Evolutionary conservation across 2,888 invertebrate genomes (phyloP), one percentile per base, ranked within the genome.

Genomic region (Physocephala rufipes): DNA sequence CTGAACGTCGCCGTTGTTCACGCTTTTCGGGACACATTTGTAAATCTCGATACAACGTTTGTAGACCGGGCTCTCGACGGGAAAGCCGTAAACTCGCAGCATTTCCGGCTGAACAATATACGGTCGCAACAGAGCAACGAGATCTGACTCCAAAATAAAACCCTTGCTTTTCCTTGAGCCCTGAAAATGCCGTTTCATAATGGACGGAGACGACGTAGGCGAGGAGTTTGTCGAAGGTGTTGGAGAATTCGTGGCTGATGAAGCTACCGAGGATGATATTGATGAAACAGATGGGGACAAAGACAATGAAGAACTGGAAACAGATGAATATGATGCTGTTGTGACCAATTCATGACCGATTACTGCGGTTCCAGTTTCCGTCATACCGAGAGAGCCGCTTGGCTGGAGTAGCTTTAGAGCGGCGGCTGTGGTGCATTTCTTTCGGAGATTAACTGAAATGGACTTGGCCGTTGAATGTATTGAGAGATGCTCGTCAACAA

Each of bases 41-140:
- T 90, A 90, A 69, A 92, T 89, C 76, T 91, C 88, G 7, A 90
- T 91, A 78, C 89, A 88, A 51, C 89, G 90, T 2, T 90, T 90
- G 75, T 89, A 87, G 13, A 88, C 83, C 64, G 88, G 88, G 74
- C 90, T 89, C 78, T 91, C 90, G 9, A 92, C 87, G 0, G 95
- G 94, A 80, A 91, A 94, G 1, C 94, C 94, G 75, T 91, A 87
- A 15, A 89, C 88, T 76, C 90, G 87, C 84, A 93, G 87, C 73
- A 91, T 88, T 76, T 90, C 89, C 9, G 87, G 87, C 28, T 89
- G 88, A 64, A 94, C 87, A 24, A 91, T 81, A 84, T 92, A 91
- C 70, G 88, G 88, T 1, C 88, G 88, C 63, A 94, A 85, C 58
- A 89, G 87, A 64, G 87, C 85, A 59, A 87, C 88, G 78, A 93